Evolutionary conservation across 2,888 invertebrate species (phyloP), one percentile per base, ranked within the genome.

Genomic region (Patella ulyssiponensis): DNA sequence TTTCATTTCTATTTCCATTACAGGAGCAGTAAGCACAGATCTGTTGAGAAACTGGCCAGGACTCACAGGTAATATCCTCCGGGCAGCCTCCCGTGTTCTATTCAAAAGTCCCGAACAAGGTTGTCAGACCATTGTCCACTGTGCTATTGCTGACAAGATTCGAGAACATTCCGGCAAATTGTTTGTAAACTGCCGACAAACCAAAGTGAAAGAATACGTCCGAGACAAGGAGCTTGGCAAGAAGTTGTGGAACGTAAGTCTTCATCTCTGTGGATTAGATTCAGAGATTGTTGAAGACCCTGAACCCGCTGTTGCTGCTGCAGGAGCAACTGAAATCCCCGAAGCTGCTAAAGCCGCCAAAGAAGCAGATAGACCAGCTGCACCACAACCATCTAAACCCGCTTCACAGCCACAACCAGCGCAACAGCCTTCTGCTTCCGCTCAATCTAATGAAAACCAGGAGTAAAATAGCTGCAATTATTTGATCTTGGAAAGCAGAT

Each of bases 21-120:
- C 80, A 89, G 90, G 90, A 17, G 80, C 82, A 33, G 87, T 86
- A 3, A 81, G 80, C 74, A 88, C 89, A 9, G 88, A 88, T 52
- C 77, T 90, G 44, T 71, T 88, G 79, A 82, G 89, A 12, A 85
- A 86, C 79, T 88, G 85, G 85, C 87, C 89, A 1, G 89, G 90
- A 11, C 33, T 88, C 58, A 74, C 78, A 17, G 90, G 90, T 58
- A 84, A 87, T 54, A 15, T 88, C 12, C 75, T 89, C 52, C 84
- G 89, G 12, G 82, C 83, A 51, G 80, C 82, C 56, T 79, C 86
- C 0, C 83, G 86, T 56, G 77, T 90, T 27, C 81, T 90, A 75
- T 90, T 89, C 82, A 89, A 89, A 75, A 82, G 86, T 4, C 87
- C 90, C 1, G 88, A 88, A 69, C 87, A 88, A 27, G 90, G 89